A percentile compares a stretch with the other conserved stretches of the same genome.
Evolutionary conservation across 2,113 vertebrate genomes (phyloP).

Genomic region (Pterocles orientalis): DNA sequence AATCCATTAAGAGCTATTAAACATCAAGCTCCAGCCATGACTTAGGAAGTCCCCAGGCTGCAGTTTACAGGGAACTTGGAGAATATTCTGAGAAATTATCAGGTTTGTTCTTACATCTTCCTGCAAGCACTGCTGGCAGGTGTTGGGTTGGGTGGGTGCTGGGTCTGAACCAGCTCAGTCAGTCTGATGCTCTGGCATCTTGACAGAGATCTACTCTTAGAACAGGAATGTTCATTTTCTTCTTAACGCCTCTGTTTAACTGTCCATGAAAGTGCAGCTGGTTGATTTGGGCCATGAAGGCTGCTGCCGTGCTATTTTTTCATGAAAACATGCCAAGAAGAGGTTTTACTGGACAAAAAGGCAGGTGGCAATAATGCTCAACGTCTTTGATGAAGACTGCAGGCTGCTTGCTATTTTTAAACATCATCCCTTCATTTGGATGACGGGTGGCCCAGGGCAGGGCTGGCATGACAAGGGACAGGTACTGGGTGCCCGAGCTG

Average conservation of each 20-base stretch:
- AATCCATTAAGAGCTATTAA: not conserved
- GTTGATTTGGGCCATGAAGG: not conserved
- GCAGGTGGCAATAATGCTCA: not conserved
- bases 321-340: not conserved
- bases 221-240: not conserved
- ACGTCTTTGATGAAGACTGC: not conserved
- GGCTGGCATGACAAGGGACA: not conserved
- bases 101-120: not conserved
- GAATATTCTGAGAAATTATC: not conserved
- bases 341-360: not conserved
- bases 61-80: not conserved
- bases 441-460: not conserved
- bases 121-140: not conserved
- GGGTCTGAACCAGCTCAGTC: not conserved
- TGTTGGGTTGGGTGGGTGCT: not conserved
- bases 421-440: not conserved
- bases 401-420: fast-evolving
- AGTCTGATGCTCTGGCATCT: not conserved
- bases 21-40: not conserved
- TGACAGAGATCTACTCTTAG: not conserved
- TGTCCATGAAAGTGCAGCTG: not conserved
- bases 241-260: not conserved
- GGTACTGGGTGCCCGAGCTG: not conserved
- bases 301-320: not conserved
- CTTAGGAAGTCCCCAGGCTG: not conserved